Conservation (phyloP, 2,888 invertebrate genomes). For the Athalia rosae region DNA sequence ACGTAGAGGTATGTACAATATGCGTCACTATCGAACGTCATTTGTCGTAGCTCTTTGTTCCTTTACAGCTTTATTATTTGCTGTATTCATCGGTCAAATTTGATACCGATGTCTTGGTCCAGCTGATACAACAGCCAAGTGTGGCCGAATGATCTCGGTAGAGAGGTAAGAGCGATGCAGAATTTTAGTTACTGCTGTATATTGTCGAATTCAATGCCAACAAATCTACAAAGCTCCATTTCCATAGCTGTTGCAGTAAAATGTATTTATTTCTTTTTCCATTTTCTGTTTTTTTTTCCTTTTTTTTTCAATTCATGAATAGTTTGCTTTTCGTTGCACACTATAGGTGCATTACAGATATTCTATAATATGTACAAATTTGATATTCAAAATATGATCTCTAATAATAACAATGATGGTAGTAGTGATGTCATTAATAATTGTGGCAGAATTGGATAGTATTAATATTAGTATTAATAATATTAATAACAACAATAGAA, state of each 20-base stretch:
- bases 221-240: constrained; percentile 9
- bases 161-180: too few species aligned
- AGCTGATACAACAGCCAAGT: too few species aligned
- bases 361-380: constrained; percentile 62
- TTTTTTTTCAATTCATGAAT: constrained; percentile 14
- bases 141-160: too few species aligned
- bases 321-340: constrained; percentile 25
- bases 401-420: constrained; percentile 19
- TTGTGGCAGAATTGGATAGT: neutral
- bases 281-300: neutral
- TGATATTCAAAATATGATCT: constrained; percentile 66
- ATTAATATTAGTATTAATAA: neutral
- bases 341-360: constrained; percentile 31
- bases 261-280: neutral
- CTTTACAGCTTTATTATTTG: too few species aligned
- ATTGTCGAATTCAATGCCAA: neutral
- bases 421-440: constrained; percentile 4
- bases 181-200: too few species aligned
- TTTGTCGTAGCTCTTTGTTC: too few species aligned
- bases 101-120: too few species aligned
- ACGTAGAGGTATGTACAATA: too few species aligned
- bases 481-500: constrained; percentile 28
- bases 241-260: neutral
- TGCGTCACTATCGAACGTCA: too few species aligned
- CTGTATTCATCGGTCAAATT: too few species aligned